phyloP scores from a whole-genome alignment of 2,113 vertebrate species.

The Gorsachius goisagi region DNA sequence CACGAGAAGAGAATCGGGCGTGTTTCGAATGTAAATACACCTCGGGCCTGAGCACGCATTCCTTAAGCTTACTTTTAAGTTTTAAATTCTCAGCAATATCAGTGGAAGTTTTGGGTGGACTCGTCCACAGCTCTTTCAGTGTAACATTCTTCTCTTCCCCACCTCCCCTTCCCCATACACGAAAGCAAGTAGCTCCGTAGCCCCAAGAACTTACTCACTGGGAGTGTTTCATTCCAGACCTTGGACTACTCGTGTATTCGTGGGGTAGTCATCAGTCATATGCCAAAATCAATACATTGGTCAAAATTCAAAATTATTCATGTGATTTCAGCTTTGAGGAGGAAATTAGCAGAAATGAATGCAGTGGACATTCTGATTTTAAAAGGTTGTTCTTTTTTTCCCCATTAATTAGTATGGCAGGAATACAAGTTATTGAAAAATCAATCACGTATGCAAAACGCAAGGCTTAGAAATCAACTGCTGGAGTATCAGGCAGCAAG shows the following conservation, averaged over 20 bases:
- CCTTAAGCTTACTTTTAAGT: not conserved
- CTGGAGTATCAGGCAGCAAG: constrained; percentile 55
- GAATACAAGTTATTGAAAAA: constrained; percentile 23
- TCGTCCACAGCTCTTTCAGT: not conserved
- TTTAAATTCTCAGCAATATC: not conserved
- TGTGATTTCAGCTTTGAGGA: constrained; percentile 14
- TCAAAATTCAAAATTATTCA: not conserved
- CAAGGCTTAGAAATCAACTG: constrained; percentile 58
- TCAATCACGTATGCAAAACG: constrained; percentile 52
- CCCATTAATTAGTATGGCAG: not conserved
- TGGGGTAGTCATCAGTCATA: not conserved
- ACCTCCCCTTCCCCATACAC: not conserved
- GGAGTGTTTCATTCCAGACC: not conserved
- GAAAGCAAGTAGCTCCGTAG: not conserved
- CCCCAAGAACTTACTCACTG: not conserved
- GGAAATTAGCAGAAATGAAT: constrained; percentile 29
- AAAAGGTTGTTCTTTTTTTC: not conserved
- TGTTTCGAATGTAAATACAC: not conserved
- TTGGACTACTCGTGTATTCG: constrained; percentile 4
- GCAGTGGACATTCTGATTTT: constrained; percentile 34
- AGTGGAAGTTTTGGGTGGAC: not conserved
- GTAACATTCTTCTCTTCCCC: not conserved
- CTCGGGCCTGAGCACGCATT: not conserved
- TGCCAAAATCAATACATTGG: not conserved
- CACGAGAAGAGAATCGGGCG: not conserved